Conservation (phyloP, 2,888 invertebrate genomes). For the Elaeidobius kamerunicus region DNA sequence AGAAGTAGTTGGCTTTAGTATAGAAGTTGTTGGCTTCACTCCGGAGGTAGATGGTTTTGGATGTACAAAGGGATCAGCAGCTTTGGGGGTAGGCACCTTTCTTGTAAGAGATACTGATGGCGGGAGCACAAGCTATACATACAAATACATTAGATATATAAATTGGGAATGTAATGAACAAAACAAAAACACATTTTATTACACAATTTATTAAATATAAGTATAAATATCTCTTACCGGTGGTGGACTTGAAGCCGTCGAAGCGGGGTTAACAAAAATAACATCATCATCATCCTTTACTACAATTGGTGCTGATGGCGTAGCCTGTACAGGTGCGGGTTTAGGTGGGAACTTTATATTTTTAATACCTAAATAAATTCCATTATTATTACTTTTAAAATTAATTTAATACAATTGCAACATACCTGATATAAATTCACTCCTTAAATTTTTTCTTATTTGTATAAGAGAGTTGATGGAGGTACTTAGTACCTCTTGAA, state of each 20-base stretch:
- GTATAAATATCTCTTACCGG: slow-evolving; percentile 14
- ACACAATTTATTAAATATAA: neutral
- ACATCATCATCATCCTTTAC: slow-evolving; percentile 50
- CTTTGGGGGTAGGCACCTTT: slow-evolving; percentile 9
- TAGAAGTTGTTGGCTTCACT: neutral
- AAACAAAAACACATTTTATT: neutral
- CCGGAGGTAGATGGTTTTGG: slow-evolving; percentile 9
- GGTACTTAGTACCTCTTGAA: slow-evolving; percentile 56
- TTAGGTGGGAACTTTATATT: slow-evolving; percentile 50
- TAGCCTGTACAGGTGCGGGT: slow-evolving; percentile 40
- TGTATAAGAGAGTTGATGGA: slow-evolving; percentile 56
- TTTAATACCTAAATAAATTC: slow-evolving; percentile 39
- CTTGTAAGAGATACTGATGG: slow-evolving; percentile 18
- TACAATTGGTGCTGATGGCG: slow-evolving; percentile 18
- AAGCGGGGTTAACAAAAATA: slow-evolving; percentile 49
- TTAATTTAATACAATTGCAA: neutral
- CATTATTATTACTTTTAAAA: neutral
- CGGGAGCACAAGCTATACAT: slow-evolving; percentile 16
- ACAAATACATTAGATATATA: too few species aligned
- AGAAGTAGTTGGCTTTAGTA: neutral
- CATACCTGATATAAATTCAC: slow-evolving; percentile 54
- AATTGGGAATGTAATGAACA: too few species aligned
- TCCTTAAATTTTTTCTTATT: slow-evolving; percentile 55
- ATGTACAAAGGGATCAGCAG: slow-evolving; percentile 4
- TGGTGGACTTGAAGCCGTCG: slow-evolving; percentile 24